Evolutionary conservation across 1,140 invertebrate species (phyloP), one percentile per base, ranked within the genome.

Genomic region (Leptinotarsa defecta): DNA sequence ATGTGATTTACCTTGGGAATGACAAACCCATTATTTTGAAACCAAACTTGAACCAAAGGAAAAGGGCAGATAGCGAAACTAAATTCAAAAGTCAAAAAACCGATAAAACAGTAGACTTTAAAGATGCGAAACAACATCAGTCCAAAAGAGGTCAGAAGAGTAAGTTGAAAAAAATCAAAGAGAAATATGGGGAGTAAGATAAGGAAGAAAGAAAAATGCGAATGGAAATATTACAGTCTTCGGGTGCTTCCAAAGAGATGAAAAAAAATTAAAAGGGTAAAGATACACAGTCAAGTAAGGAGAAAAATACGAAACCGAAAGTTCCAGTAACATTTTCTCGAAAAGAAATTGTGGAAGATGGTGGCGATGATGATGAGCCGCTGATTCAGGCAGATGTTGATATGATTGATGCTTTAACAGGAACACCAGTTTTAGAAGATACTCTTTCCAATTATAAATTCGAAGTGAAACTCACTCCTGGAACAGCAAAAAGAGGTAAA

Each of bases 141-240:
- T 77, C 88, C 4, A 97, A 97, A 88, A 86, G 96, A 81, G 95
- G 96, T 1, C 95, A 98, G 82, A 93, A 92, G 84, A 91, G 92
- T 63, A 97, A 97, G 84, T 81, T 97, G 73, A 98, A 98, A 85
- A 99, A 98, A 87, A 97, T 98, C n/a, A 98, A 97, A 87, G 93
- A 96, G 84, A 99, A 99, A 85, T 99, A 99, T 84, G 95, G 93
- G 85, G 92, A 98, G 88, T 97, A 99, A 87, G 98, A 99, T 86
- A 97, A 99, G 69, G 97, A 99, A 83, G 97, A 99, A 83, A 89
- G 94, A 73, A 87, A 91, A 83, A 82, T 96, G 20, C 88, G 92
- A 80, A 96, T 98, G 95, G 89, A 93, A 83, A 89, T 98, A 74
- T 86, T 96, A 24, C 90, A 94, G 86, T 91, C 93, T 11, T 90